phyloP scores from a whole-genome alignment of 2,113 vertebrate species.

The Takifugu bimaculatus region DNA sequence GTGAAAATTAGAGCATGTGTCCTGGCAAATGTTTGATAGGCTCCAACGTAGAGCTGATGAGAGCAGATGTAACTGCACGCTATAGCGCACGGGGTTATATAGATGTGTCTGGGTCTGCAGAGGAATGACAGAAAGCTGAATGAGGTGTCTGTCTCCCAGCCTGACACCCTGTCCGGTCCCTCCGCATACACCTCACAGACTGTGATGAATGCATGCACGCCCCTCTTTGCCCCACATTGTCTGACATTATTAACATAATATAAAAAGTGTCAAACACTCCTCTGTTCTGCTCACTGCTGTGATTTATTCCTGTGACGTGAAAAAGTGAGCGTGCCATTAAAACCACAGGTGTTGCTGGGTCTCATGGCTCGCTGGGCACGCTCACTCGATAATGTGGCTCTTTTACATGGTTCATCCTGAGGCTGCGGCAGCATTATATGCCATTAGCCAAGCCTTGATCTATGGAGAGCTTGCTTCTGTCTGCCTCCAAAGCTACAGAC shows the following conservation, averaged over 20 bases:
- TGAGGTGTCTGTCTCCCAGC: conserved; percentile 64
- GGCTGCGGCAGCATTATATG: conserved; percentile 62
- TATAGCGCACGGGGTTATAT: conserved; percentile 65
- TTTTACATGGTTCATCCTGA: conserved; percentile 73
- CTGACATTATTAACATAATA: conserved; percentile 77
- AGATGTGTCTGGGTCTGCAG: conserved; percentile 62
- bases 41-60: conserved; percentile 60
- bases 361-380: conserved; percentile 47
- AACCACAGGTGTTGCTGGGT: conserved; percentile 72
- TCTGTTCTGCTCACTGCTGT: conserved; percentile 38
- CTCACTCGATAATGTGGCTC: conserved; percentile 73
- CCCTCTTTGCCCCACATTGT: conserved; percentile 56
- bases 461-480: conserved; percentile 52
- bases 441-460: conserved; percentile 69
- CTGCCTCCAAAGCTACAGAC: conserved; percentile 39
- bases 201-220: conserved; percentile 61
- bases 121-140: conserved; percentile 72
- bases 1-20: conserved; percentile 66
- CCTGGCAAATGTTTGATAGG: conserved; percentile 65
- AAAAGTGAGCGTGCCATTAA: conserved; percentile 77
- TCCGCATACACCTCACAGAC: conserved; percentile 40
- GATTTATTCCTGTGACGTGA: conserved; percentile 73
- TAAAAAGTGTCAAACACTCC: conserved; percentile 72
- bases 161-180: conserved; percentile 47
- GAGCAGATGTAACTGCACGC: conserved; percentile 63